Conservation (phyloP, 2,888 invertebrate genomes). For the Bursaphelenchus okinawaensis region DNA sequence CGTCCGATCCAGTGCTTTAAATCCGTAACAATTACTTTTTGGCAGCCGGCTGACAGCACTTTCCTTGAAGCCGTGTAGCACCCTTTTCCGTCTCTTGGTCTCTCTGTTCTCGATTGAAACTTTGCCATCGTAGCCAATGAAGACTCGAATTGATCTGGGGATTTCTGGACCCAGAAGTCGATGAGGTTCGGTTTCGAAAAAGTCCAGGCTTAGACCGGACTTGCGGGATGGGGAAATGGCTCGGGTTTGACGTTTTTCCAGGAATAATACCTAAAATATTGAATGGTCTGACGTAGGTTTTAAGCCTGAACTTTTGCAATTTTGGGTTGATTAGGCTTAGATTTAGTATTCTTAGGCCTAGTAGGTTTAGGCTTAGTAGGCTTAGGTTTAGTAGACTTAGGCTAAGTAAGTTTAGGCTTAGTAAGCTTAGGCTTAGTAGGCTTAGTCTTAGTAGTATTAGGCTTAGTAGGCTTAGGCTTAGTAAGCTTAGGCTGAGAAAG, state of each 20-base stretch:
- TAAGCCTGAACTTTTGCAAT: too few relatives aligned
- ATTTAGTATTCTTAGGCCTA: too few relatives aligned
- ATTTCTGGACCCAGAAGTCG: slow-evolving; percentile 1
- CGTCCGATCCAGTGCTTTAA: slow-evolving; percentile 28
- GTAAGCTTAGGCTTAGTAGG: too few relatives aligned
- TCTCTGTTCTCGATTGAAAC: slow-evolving; percentile 40
- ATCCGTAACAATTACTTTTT: slow-evolving; percentile 29
- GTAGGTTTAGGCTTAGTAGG: too few relatives aligned
- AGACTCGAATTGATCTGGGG: slow-evolving; percentile 24
- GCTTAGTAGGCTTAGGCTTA: too few relatives aligned
- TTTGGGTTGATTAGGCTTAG: too few relatives aligned
- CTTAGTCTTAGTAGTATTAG: too few relatives aligned
- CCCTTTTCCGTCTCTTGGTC: neutral
- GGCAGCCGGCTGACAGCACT: slow-evolving; percentile 29
- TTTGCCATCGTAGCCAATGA: slow-evolving; percentile 50
- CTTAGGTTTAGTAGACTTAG: too few relatives aligned
- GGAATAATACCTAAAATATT: slow-evolving; percentile 27
- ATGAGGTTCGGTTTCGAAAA: slow-evolving; percentile 8
- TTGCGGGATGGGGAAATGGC: slow-evolving; percentile 15
- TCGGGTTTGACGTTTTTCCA: slow-evolving; percentile 25
- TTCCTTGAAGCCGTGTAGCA: slow-evolving; percentile 19
- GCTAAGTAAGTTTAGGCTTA: too few relatives aligned
- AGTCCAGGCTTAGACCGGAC: neutral
- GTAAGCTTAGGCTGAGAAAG: too few relatives aligned
- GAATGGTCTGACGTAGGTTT: too few relatives aligned